Conservation (phyloP, 1,140 invertebrate species). For the Ditylenchus dipsaci region DNA sequence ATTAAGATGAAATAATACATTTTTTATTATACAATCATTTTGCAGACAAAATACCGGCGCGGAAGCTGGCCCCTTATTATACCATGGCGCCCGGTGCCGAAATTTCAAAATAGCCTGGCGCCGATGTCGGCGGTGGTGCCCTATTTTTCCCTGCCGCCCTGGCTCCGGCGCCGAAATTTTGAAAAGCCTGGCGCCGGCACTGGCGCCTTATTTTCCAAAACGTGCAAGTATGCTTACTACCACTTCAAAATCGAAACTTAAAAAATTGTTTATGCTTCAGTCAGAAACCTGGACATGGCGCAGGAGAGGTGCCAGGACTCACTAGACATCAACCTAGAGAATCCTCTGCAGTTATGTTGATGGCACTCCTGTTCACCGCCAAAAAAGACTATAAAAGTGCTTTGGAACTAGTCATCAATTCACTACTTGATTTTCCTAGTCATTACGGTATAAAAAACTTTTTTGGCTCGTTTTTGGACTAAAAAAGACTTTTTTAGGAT, state of each 20-base stretch:
- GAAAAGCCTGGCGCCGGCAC: no score
- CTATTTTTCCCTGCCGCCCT: no score
- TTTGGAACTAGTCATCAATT: slow-evolving; percentile 47
- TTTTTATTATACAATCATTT: no score
- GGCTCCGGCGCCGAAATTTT: no score
- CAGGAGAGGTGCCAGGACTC: slow-evolving; percentile 45
- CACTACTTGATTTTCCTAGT: slow-evolving; percentile 51
- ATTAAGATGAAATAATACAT: no score
- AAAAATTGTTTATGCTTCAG: slow-evolving; percentile 18
- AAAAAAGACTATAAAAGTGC: slow-evolving; percentile 52
- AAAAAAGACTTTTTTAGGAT: slow-evolving; percentile 5
- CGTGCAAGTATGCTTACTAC: background rate
- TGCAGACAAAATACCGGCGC: no score
- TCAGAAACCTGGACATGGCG: slow-evolving; percentile 47
- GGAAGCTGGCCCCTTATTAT: no score
- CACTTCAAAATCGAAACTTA: background rate
- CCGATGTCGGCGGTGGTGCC: no score
- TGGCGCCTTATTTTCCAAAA: no score
- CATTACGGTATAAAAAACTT: slow-evolving; percentile 36
- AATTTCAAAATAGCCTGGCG: no score
- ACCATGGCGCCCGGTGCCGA: no score
- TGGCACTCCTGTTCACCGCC: slow-evolving; percentile 55
- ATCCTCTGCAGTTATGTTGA: slow-evolving; percentile 53
- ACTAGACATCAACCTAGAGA: slow-evolving; percentile 48
- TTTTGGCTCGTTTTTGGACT: no score